Percentiles rank a stretch among this genome's conserved stretches.
phyloP scores from a whole-genome alignment of 2,797 vertebrate species.

The Enteromius thamalakanensis region DNA sequence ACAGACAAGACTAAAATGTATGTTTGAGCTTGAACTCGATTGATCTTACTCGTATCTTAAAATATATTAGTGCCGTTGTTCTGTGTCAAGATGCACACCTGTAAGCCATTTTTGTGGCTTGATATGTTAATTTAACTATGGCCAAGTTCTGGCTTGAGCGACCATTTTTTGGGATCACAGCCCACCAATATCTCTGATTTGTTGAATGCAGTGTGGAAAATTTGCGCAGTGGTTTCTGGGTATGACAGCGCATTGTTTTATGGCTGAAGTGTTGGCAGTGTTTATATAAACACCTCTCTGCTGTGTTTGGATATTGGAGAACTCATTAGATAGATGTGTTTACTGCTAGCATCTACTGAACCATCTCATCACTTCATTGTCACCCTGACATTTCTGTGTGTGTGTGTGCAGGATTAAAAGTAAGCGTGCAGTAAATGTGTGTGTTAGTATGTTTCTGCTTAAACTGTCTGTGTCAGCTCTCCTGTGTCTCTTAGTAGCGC shows the following conservation, averaged over 20 bases:
- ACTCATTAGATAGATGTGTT: conserved; percentile 24
- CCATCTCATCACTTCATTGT: conserved; percentile 33
- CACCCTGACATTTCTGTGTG: conserved; percentile 24
- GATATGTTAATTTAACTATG: too few species aligned
- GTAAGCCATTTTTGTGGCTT: too few species aligned
- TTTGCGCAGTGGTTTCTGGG: not conserved
- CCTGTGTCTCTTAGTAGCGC: not conserved
- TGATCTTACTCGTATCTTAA: too few species aligned
- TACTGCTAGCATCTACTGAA: conserved; percentile 34
- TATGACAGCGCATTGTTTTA: conserved; percentile 11
- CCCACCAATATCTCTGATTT: not conserved
- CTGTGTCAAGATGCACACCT: too few species aligned
- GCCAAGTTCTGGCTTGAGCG: too few species aligned
- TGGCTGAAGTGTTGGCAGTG: conserved; percentile 13
- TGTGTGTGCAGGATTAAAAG: conserved; percentile 15
- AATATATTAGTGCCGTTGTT: too few species aligned
- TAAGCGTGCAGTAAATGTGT: not conserved
- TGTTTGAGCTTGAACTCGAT: too few species aligned
- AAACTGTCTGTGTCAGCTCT: not conserved
- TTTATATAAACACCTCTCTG: conserved; percentile 17
- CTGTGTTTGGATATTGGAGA: conserved; percentile 13
- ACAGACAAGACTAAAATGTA: too few species aligned
- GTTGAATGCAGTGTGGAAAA: not conserved
- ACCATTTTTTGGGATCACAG: not conserved
- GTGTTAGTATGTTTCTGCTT: not conserved